Evolutionary conservation across 2,797 vertebrate genomes (phyloP).

Genomic region (Anguilla obscura): DNA sequence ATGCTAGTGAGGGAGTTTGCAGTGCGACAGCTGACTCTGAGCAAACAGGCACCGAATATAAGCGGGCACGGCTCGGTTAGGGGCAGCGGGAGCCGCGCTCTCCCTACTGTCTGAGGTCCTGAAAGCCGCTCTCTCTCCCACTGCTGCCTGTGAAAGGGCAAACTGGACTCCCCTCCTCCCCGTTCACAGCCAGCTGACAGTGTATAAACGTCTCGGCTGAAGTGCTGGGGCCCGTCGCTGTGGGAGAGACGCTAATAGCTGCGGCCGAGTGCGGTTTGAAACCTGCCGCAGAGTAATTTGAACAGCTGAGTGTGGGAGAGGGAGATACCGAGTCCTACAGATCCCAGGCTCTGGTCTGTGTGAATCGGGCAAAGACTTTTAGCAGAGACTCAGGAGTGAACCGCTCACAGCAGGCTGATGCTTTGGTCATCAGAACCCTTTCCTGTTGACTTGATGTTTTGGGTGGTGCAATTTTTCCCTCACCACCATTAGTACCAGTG

Average conservation of each 20-base stretch:
- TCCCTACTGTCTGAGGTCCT: background rate
- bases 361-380: background rate
- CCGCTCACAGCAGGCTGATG: background rate
- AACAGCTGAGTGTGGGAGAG: background rate
- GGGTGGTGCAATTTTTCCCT: background rate
- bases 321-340: background rate
- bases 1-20: background rate
- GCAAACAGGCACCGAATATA: background rate
- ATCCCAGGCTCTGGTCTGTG: background rate
- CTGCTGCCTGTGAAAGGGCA: background rate
- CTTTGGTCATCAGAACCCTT: slow-evolving; percentile 15
- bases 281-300: slow-evolving; percentile 9
- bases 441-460: slow-evolving; percentile 1
- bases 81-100: background rate
- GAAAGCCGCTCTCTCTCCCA: background rate
- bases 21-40: background rate
- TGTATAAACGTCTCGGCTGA: slow-evolving; percentile 51
- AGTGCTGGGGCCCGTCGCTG: slow-evolving; percentile 37
- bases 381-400: background rate
- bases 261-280: slow-evolving; percentile 5
- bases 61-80: background rate
- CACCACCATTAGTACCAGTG: background rate
- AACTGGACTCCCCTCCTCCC: slow-evolving; percentile 2
- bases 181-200: slow-evolving; percentile 51
- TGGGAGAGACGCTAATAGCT: slow-evolving; percentile 36